Conservation (phyloP, 2,797 vertebrate species). For the Xerus rutilus region DNA sequence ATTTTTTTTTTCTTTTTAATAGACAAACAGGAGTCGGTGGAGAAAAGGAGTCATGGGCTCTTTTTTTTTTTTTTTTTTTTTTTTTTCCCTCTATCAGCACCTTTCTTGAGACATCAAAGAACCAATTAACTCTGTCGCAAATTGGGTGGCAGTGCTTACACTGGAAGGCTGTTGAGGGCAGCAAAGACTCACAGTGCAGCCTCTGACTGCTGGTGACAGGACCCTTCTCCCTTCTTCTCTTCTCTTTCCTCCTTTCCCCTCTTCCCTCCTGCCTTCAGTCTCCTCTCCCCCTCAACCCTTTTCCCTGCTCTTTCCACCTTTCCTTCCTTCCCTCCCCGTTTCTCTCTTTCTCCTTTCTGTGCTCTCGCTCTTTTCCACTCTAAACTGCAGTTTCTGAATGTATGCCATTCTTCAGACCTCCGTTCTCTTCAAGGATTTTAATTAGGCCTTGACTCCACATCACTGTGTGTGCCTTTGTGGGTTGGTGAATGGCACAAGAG, state of each 20-base stretch:
- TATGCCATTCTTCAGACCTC: slow-evolving; percentile 87
- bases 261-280: slow-evolving; percentile 31
- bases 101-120: slow-evolving; percentile 97
- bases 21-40: slow-evolving; percentile 89
- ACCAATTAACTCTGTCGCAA: slow-evolving; percentile 97
- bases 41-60: slow-evolving; percentile 82
- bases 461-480: slow-evolving; percentile 90
- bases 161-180: slow-evolving; percentile 94
- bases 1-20: slow-evolving; percentile 78
- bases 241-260: slow-evolving; percentile 12
- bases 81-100: slow-evolving; percentile 88
- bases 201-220: slow-evolving; percentile 88
- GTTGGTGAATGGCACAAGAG: slow-evolving; percentile 90
- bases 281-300: neutral
- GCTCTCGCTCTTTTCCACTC: slow-evolving; percentile 70
- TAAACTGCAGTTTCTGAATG: slow-evolving; percentile 88
- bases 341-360: neutral
- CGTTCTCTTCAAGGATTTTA: slow-evolving; percentile 92
- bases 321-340: neutral
- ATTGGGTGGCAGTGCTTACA: slow-evolving; percentile 94
- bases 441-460: slow-evolving; percentile 92
- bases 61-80: slow-evolving; percentile 87
- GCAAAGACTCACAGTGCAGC: slow-evolving; percentile 90
- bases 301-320: neutral
- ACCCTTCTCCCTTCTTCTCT: slow-evolving; percentile 49